Evolutionary conservation across 1,140 invertebrate genomes (phyloP).

Genomic region (Drosophila bocqueti): DNA sequence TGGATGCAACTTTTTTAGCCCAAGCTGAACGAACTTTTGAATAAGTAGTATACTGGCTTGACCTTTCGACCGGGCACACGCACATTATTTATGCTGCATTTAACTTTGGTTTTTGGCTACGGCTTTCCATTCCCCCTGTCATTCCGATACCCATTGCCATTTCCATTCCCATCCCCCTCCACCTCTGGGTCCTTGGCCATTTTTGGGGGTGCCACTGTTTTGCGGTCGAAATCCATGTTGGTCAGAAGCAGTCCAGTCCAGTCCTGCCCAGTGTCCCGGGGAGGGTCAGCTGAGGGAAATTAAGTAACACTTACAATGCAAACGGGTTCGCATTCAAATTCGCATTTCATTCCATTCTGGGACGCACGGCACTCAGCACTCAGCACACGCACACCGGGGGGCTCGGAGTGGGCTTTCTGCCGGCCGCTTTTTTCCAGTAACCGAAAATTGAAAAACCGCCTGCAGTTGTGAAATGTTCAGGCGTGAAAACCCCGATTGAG

Average conservation of each 20-base stretch:
- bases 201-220: slow-evolving; percentile 60
- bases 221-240: slow-evolving; percentile 64
- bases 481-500: slow-evolving; percentile 80
- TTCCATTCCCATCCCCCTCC: neutral
- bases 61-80: slow-evolving; percentile 46
- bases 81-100: slow-evolving; percentile 82
- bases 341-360: slow-evolving; percentile 76
- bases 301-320: slow-evolving; percentile 80
- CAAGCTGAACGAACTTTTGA: slow-evolving; percentile 2
- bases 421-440: slow-evolving; percentile 61
- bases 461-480: slow-evolving; percentile 83
- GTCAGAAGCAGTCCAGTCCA: slow-evolving; percentile 11
- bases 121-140: neutral
- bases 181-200: slow-evolving; percentile 4
- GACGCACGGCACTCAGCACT: slow-evolving; percentile 28
- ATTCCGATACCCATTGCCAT: neutral
- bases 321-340: slow-evolving; percentile 58
- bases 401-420: slow-evolving; percentile 1
- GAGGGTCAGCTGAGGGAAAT: slow-evolving; percentile 50
- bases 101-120: slow-evolving; percentile 73
- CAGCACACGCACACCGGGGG: slow-evolving; percentile 28
- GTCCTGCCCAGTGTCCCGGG: neutral
- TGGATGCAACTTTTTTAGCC: neutral
- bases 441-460: slow-evolving; percentile 82
- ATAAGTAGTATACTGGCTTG: slow-evolving; percentile 3